Evolutionary conservation across 2,888 invertebrate species (phyloP).

Genomic region (Leptopilina myrica): DNA sequence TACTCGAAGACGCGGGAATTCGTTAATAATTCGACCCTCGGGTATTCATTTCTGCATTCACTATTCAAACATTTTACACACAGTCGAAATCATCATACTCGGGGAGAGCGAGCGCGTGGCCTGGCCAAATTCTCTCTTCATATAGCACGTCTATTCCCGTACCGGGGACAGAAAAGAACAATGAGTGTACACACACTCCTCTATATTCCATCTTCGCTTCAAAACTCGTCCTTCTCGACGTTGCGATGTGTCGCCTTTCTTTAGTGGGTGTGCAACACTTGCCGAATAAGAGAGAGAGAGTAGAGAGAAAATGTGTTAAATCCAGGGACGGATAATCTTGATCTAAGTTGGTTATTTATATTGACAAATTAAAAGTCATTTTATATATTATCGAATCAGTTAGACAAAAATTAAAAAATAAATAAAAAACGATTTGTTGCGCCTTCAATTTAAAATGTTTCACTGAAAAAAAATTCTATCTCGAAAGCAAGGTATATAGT

Average conservation of each 20-base stretch:
- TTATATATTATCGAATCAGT: no score
- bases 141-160: slow-evolving; percentile 69
- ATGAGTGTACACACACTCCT: slow-evolving; percentile 64
- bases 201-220: slow-evolving; percentile 59
- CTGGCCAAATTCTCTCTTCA: slow-evolving; percentile 60
- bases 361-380: no score
- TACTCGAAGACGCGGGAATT: slow-evolving; percentile 23
- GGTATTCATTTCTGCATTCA: slow-evolving; percentile 22
- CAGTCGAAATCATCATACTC: slow-evolving; percentile 10
- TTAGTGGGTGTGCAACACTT: slow-evolving; percentile 64
- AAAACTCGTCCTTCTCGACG: slow-evolving; percentile 55
- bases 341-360: no score
- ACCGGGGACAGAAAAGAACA: slow-evolving; percentile 72
- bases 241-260: slow-evolving; percentile 48
- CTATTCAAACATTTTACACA: neutral
- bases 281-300: neutral
- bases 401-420: no score
- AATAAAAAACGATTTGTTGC: no score
- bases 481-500: no score
- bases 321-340: slow-evolving; percentile 5
- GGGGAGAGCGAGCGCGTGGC: neutral
- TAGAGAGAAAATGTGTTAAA: slow-evolving; percentile 45
- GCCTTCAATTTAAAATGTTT: no score
- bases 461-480: no score
- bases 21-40: slow-evolving; percentile 30